phyloP scores from a whole-genome alignment of 2,797 vertebrate species.

The Squalus acanthias region DNA sequence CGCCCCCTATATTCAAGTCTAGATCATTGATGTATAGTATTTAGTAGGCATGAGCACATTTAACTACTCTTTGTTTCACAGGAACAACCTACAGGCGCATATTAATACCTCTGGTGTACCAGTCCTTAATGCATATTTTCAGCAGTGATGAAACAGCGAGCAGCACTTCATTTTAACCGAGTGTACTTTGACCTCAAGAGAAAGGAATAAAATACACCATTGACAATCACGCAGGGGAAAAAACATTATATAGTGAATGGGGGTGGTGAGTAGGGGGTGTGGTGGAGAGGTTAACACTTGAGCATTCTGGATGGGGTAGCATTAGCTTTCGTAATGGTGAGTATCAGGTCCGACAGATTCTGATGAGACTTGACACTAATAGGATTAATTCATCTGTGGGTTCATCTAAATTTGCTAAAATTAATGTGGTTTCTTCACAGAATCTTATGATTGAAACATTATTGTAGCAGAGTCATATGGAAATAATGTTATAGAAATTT shows the following conservation, averaged over 20 bases:
- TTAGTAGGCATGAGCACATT: background rate
- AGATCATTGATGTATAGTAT: background rate
- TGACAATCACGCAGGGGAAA: background rate
- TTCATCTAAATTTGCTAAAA: conserved; percentile 12
- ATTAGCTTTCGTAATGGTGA: background rate
- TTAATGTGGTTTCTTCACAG: background rate
- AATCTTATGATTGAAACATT: background rate
- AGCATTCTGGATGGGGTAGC: background rate
- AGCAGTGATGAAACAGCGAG: background rate
- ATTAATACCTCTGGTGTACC: background rate
- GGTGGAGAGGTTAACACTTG: background rate
- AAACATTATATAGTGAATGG: background rate
- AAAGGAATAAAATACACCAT: background rate
- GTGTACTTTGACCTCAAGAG: background rate
- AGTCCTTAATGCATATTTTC: background rate
- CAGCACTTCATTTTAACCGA: background rate
- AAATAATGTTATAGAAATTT: background rate
- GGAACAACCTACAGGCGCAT: background rate
- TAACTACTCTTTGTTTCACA: background rate
- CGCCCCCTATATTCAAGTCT: no score
- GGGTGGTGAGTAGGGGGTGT: background rate
- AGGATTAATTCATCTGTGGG: background rate
- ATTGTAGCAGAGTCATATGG: background rate
- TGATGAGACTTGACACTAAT: background rate
- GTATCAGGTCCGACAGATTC: background rate